phyloP scores from a whole-genome alignment of 2,797 vertebrate genomes.

The Agapornis canus region DNA sequence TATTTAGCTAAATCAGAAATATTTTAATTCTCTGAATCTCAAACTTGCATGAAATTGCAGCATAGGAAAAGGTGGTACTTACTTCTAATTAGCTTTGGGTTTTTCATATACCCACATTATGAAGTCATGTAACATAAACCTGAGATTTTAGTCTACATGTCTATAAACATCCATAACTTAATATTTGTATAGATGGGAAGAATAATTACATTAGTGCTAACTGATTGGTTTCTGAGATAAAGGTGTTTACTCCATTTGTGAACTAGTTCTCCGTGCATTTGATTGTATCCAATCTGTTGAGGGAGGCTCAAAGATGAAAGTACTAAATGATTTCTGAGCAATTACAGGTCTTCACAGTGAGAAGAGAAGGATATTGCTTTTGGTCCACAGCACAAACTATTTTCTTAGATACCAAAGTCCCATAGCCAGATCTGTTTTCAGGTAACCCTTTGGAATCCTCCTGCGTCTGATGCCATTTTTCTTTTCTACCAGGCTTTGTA shows the following conservation, averaged over 20 bases:
- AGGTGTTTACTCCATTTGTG: neutral
- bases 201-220: neutral
- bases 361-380: neutral
- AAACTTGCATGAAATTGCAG: neutral
- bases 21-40: neutral
- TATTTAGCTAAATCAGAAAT: neutral
- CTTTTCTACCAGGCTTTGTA: neutral
- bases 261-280: neutral
- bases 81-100: neutral
- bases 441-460: neutral
- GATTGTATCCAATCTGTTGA: neutral
- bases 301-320: neutral
- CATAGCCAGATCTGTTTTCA: neutral
- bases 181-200: neutral
- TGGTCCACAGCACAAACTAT: neutral
- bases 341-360: neutral
- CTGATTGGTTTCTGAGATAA: neutral
- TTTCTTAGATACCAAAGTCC: neutral
- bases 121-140: neutral
- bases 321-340: neutral
- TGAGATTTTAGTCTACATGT: neutral
- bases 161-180: neutral
- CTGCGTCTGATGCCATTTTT: neutral
- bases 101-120: neutral
- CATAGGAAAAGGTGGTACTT: neutral